Evolutionary conservation across 2,888 invertebrate genomes (phyloP), one percentile per base, ranked within the genome.

Genomic region (Bombylius discolor): DNA sequence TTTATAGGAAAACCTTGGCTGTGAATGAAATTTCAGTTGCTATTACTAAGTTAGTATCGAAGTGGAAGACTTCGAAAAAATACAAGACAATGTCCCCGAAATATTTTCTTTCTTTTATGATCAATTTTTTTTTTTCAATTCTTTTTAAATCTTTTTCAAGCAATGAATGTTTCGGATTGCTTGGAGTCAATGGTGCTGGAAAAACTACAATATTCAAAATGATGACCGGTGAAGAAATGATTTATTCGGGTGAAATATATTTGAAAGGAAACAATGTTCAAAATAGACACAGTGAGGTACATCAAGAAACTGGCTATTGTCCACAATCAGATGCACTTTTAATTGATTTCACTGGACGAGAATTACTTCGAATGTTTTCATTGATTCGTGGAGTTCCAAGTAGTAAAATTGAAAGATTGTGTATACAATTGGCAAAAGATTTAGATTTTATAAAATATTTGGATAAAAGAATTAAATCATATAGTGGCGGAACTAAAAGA

Each of bases 121-220:
- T 23, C 31, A n/a, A 31, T 47, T 14, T 49, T 33, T 33, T 47
- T 13, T 47, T 33, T 42, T 13, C 3, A n/a, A 42, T 31, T 23
- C n/a, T 39, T 36, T 52, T n/a, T n/a, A n/a, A n/a, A 42, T 36
- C 9, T 52, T 47, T 49, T 42, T 32, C 45, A 9, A 70, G 82
- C 58, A 80, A 80, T 11, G 90, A 90, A 72, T 89, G 89, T 66
- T 91, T 91, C 65, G 90, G 90, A 3, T 71, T 91, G 47, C 74
- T 91, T 51, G 89, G 91, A 1, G 84, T 89, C 0, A 91, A 92
- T 69, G 91, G 92, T 12, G 90, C 91, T 4, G 91, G 91, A 0
- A 92, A 91, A 72, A 90, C 89, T 0, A 84, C 85, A 1, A 92
- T 93, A 0, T 95, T 95, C 70, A 88, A 88, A 74, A 90, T 92